Conservation (phyloP, 1,140 invertebrate genomes). For the Brachionus rubens region DNA sequence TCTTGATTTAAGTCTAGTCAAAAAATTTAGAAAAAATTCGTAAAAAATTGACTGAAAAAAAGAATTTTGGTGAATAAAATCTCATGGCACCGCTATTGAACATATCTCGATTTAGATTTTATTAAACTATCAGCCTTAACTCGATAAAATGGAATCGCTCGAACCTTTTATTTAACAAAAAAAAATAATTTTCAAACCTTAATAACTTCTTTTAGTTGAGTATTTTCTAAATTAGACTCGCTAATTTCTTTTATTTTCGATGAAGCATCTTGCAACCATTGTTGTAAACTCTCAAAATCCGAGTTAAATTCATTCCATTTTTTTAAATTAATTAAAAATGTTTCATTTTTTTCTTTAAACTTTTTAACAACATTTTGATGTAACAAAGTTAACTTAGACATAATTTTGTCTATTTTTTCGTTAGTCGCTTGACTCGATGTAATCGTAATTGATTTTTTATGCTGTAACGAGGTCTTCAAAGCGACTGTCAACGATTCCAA, state of each 20-base stretch:
- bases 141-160: too few species aligned
- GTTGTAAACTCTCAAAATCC: background rate
- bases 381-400: background rate
- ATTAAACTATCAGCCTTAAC: too few species aligned
- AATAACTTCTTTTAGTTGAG: constrained; percentile 3
- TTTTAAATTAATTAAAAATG: constrained; percentile 1
- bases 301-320: constrained; percentile 11
- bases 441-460: constrained; percentile 22
- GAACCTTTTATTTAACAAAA: too few species aligned
- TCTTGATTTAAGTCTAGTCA: too few species aligned
- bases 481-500: constrained; percentile 12
- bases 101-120: too few species aligned
- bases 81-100: too few species aligned
- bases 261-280: constrained; percentile 1
- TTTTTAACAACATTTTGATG: constrained; percentile 39
- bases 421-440: background rate
- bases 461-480: background rate
- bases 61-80: too few species aligned
- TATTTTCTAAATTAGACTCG: background rate
- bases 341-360: constrained; percentile 31
- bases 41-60: too few species aligned
- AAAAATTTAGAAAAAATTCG: too few species aligned
- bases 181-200: too few species aligned
- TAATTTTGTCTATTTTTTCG: background rate
- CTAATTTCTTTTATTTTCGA: constrained; percentile 3